Conservation (phyloP, 2,113 vertebrate genomes). For the Sterna hirundo region DNA sequence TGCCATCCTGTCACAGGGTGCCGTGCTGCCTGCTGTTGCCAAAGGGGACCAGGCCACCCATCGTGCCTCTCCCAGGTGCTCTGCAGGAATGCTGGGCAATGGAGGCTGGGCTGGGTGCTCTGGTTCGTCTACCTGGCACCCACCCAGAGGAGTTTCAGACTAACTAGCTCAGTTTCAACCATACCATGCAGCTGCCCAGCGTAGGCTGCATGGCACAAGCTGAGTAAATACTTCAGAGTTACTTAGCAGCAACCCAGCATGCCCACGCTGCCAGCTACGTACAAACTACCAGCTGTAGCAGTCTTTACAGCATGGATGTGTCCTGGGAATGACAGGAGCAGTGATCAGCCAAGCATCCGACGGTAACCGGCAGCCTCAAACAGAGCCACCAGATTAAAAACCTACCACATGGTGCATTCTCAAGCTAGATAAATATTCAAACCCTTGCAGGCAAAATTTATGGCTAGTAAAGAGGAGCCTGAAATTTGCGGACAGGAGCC, state of each 20-base stretch:
- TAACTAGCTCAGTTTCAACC: background rate
- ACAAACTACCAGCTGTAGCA: background rate
- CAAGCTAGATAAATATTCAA: background rate
- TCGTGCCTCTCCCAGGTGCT: background rate
- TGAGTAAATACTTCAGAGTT: background rate
- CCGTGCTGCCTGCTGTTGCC: background rate
- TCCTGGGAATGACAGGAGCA: background rate
- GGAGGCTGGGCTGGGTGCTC: background rate
- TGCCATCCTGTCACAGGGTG: background rate
- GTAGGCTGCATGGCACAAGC: background rate
- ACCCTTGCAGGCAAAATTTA: background rate
- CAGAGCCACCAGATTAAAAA: background rate
- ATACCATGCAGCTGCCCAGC: accelerated
- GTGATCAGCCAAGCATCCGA: background rate
- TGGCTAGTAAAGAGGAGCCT: background rate
- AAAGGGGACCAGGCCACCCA: background rate
- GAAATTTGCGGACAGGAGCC: background rate
- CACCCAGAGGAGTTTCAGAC: background rate
- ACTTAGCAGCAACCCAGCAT: background rate
- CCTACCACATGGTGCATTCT: background rate
- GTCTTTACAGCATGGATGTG: background rate
- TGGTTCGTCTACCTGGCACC: background rate
- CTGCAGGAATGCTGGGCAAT: background rate
- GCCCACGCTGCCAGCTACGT: background rate
- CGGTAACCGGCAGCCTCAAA: background rate